phyloP scores from a whole-genome alignment of 2,888 invertebrate species.

The Philopedon plagiatum region DNA sequence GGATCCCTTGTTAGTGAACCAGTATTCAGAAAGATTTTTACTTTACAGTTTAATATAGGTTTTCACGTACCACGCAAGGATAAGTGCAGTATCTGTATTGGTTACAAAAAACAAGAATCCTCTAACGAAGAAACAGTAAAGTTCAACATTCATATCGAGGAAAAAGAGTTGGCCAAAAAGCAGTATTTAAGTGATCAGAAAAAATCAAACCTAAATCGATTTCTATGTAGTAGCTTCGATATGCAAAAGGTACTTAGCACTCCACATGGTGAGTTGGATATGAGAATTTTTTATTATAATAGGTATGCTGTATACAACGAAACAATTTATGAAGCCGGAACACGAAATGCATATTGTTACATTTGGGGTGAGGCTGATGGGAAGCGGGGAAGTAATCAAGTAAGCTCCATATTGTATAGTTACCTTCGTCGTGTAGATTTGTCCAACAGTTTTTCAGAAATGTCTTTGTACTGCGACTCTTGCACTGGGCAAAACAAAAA shows the following conservation, averaged over 20 bases:
- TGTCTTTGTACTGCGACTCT: conserved; percentile 46
- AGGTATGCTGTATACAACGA: conserved; percentile 56
- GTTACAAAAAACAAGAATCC: conserved; percentile 22
- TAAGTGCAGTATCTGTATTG: conserved; percentile 11
- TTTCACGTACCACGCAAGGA: conserved; percentile 28
- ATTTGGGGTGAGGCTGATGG: conserved; percentile 59
- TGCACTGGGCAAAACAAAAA: conserved; percentile 47
- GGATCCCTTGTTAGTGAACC: background rate
- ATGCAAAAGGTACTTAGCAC: conserved; percentile 43
- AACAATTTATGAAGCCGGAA: conserved; percentile 43
- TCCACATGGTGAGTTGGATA: conserved; percentile 53
- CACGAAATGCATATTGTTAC: conserved; percentile 52
- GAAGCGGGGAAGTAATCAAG: conserved; percentile 58
- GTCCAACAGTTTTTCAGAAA: conserved; percentile 28
- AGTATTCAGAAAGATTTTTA: conserved; percentile 24
- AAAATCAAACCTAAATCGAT: conserved; percentile 14
- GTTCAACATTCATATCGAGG: conserved; percentile 14
- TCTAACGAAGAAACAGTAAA: conserved; percentile 9
- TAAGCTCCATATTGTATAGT: conserved; percentile 51
- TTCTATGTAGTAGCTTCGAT: conserved; percentile 35
- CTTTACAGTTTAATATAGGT: conserved; percentile 24
- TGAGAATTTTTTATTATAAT: conserved; percentile 55
- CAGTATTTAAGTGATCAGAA: conserved; percentile 21
- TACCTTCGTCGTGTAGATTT: conserved; percentile 55
- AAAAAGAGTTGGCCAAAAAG: conserved; percentile 23